Base-by-base conservation (phyloP, 2,888 invertebrate genomes). In the Epinotia brunnichana region DNA sequence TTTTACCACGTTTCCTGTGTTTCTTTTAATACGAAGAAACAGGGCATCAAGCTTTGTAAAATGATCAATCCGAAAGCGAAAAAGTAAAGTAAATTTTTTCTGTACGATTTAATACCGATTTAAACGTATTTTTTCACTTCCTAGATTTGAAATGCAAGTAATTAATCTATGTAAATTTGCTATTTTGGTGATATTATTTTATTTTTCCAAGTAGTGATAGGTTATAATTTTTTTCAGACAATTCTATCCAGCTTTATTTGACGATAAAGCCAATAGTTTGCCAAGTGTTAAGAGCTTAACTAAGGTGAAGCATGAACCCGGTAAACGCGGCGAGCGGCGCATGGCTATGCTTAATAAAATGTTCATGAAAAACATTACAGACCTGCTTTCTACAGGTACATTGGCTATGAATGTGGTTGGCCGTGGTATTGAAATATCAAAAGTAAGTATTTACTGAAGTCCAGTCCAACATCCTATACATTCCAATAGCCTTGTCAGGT, bases 281-380 rank as follows among this genome's bases (percentile, higher is more conserved):
- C 91, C 91, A 3, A 86, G 86, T 76, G 74, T 90, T 2, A 92
- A 90, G 76, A 90, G 88, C 76, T 78, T 94, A 39, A 86, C 90
- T 1, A 93, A 90, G 79, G 90, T 90, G 19, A 85, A 90, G 71
- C 85, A 91, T 79, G 94, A 94, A 70, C 94, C 94, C 39, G 91
- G 92, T 13, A 94, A 94, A 61, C 90, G 92, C 13, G 94, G 94
- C 11, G 86, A 89, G 0, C 94, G 95, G 54, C 93, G 97, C 79
- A 90, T 95, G 24, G 89, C 94, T 0, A 95, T 97, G 76, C 87
- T 97, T 1, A 97, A 97, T 84, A 96, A 97, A 87, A 82, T 97
- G 63, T 97, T 97, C 80, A 97, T 97, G 97, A 94, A 95, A 79
- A 93, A 96, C 74, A 95, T 97, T 10, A 96, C 97, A 0, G 97